Conservation (phyloP, 2,888 invertebrate genomes). For the Papilio gigon region DNA sequence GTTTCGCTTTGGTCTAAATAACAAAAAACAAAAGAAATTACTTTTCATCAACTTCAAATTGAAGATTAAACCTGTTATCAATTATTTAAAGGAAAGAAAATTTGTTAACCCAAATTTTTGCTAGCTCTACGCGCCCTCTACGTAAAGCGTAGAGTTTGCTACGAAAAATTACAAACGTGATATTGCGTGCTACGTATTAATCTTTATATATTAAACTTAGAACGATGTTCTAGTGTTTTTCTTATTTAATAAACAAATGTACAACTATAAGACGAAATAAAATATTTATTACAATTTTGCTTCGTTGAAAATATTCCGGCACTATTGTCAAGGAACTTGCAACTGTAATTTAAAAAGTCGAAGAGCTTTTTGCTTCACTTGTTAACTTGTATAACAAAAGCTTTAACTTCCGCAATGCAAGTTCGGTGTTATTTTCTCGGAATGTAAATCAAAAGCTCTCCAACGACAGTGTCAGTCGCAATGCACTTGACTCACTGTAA, state of each 20-base stretch:
- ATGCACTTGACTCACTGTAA: slow-evolving; percentile 31
- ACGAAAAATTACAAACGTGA: slow-evolving; percentile 10
- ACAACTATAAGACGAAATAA: too few species aligned
- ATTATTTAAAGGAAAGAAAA: not conserved
- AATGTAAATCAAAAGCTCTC: slow-evolving; percentile 34
- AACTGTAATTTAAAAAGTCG: not conserved
- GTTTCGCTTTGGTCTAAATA: too few species aligned
- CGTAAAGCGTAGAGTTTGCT: slow-evolving; percentile 21
- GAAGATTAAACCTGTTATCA: not conserved
- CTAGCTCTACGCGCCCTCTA: slow-evolving; percentile 18
- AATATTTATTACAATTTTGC: not conserved
- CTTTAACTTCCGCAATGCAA: not conserved
- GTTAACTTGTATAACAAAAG: slow-evolving; percentile 19
- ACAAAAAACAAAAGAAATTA: too few species aligned
- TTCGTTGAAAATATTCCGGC: not conserved
- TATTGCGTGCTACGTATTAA: too few species aligned
- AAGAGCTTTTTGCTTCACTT: slow-evolving; percentile 10
- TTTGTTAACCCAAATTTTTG: not conserved
- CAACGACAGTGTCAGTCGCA: slow-evolving; percentile 27
- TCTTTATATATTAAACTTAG: too few species aligned
- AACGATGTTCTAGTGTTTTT: too few species aligned
- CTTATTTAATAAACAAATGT: too few species aligned
- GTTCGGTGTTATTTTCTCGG: slow-evolving; percentile 7
- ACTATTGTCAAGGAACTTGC: not conserved
- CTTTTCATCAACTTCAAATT: too few species aligned